Evolutionary conservation across 2,888 invertebrate species (phyloP).

Genomic region (Apamea crenata): DNA sequence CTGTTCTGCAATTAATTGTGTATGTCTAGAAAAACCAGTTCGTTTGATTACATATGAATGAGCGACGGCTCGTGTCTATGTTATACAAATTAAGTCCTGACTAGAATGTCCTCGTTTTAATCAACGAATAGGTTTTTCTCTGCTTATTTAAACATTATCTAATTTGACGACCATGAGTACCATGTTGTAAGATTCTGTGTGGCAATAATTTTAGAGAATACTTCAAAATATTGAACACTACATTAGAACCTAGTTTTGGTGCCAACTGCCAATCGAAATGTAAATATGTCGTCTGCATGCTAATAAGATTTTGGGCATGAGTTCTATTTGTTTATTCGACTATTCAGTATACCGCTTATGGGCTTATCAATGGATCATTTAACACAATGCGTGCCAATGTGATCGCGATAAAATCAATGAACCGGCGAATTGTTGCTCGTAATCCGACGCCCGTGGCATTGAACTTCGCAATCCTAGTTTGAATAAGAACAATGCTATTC

Average conservation of each 20-base stretch:
- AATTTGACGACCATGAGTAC: background rate
- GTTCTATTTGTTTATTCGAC: conserved; percentile 62
- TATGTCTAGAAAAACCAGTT: conserved; percentile 51
- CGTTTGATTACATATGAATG: conserved; percentile 48
- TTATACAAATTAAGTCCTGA: conserved; percentile 29
- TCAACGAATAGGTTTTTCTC: conserved; percentile 1
- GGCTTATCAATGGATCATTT: conserved; percentile 79
- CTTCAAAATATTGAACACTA: conserved; percentile 9
- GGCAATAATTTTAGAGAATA: conserved; percentile 12
- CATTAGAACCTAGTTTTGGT: conserved; percentile 7
- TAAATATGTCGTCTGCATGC: conserved; percentile 43
- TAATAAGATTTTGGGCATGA: conserved; percentile 50
- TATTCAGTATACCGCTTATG: conserved; percentile 65
- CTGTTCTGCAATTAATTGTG: conserved; percentile 33
- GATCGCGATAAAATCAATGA: conserved; percentile 82
- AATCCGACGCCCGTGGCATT: conserved; percentile 82
- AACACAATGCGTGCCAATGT: conserved; percentile 82
- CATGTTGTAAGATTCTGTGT: conserved; percentile 6
- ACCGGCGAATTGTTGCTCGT: conserved; percentile 79
- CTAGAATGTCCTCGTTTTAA: conserved; percentile 30
- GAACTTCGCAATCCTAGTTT: conserved; percentile 80
- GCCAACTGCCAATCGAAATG: background rate
- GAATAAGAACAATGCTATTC: conserved; percentile 73
- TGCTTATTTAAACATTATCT: conserved; percentile 12
- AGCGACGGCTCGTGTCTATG: conserved; percentile 19